Evolutionary conservation across 1,140 invertebrate genomes (phyloP).

Genomic region (Trichogramma pretiosum): DNA sequence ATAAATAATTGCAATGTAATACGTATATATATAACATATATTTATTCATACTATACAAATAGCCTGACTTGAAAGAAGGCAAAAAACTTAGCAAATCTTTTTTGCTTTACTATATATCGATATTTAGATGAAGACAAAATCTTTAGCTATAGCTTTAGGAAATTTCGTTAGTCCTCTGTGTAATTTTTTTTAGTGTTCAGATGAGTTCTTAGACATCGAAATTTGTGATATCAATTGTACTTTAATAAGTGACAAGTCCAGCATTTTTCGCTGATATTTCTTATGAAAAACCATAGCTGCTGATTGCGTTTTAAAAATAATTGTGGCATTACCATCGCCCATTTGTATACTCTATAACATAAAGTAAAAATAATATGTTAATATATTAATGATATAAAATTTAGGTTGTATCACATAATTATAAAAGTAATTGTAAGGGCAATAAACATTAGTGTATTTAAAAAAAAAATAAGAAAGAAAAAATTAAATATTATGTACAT

Average conservation of each 20-base stretch:
- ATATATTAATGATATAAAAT: no score
- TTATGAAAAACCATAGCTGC: conserved; percentile 51
- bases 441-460: no score
- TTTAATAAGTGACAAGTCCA: conserved; percentile 50
- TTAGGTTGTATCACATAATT: no score
- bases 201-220: conserved; percentile 1
- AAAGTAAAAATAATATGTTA: no score
- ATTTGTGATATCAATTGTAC: conserved; percentile 40
- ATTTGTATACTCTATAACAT: conserved; percentile 43
- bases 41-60: conserved; percentile 13
- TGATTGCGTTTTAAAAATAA: conserved; percentile 49
- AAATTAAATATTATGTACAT: neutral
- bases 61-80: no score
- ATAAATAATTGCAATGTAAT: neutral
- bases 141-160: conserved; percentile 6
- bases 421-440: no score
- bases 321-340: conserved; percentile 46
- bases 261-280: conserved; percentile 51
- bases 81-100: neutral
- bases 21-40: conserved; percentile 9
- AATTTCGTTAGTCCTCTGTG: no score
- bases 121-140: neutral
- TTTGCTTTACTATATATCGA: conserved; percentile 14
- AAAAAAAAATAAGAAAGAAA: no score
- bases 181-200: no score